Base-by-base conservation (phyloP, 2,888 invertebrate species). In the Gasteruption jaculator region DNA sequence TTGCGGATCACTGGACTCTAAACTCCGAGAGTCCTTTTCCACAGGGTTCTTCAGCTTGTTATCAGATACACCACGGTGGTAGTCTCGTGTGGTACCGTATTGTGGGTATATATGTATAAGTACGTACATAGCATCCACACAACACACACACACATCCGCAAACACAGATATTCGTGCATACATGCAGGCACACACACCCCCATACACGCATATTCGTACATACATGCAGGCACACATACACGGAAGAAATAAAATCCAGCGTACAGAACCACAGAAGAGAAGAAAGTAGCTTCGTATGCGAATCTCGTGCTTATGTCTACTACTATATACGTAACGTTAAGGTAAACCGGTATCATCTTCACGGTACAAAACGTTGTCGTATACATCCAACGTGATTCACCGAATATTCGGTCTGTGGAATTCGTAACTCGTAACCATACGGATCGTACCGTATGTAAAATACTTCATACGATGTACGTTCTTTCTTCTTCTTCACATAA, bases 31-130 rank as follows among this genome's bases (percentile, higher is more conserved):
- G 45, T 37, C 27, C 50, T 48, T 33, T 41, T 47, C 45, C 49
- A 37, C 45, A 43, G 41, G 36, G 45, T n/a, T 29, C 38, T 32
- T 34, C 40, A 30, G 25, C 45, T 33, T 54, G 54, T 58, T 58
- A 57, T 58, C 56, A 50, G 55, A 56, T 54, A 54, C 50, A 49
- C 54, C 53, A 49, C 46, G 56, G 55, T 52, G 56, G 56, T 54
- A 53, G 52, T 56, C 54, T 49, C 46, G 51, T 54, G 54, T 54
- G 56, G 54, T 50, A 49, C 49, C 50, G 43, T 52, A 45, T 46
- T 38, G 43, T 41, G 36, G 45, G 53, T 43, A 50, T 52, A 51
- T 50, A 49, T 45, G 42, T 33, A 21, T 21, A n/a, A n/a, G n/a
- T n/a, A n/a, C n/a, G n/a, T n/a, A n/a, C n/a, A n/a, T n/a, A n/a